Evolutionary conservation across 2,113 vertebrate genomes (phyloP).

Genomic region (Mus spicilegus): DNA sequence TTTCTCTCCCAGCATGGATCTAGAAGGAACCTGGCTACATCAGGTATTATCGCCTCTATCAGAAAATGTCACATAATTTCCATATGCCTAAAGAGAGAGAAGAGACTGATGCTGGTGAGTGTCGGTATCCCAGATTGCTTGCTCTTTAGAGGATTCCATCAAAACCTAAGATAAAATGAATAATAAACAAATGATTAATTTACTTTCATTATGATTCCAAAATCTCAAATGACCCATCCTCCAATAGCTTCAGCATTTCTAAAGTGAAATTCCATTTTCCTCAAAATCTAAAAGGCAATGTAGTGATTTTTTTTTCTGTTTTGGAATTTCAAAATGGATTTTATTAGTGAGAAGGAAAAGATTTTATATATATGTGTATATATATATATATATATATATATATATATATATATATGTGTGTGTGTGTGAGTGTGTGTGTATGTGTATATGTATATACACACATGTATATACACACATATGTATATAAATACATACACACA

Average conservation of each 20-base stretch:
- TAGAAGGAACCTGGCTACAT: conserved; percentile 58
- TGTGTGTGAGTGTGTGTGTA: too few species aligned
- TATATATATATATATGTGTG: too few species aligned
- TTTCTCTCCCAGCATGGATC: conserved; percentile 64
- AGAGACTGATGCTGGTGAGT: conserved; percentile 16
- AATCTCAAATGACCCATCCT: conserved; percentile 31
- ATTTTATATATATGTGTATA: too few species aligned
- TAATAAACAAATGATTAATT: conserved; percentile 67
- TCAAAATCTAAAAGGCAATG: conserved; percentile 66
- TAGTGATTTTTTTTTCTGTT: conserved; percentile 61
- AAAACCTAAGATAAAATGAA: conserved; percentile 67
- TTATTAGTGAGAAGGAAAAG: conserved; percentile 29
- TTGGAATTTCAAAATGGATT: conserved; percentile 66
- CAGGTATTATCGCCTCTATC: conserved; percentile 68
- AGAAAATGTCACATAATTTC: conserved; percentile 71
- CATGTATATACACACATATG: too few species aligned
- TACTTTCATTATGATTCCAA: conserved; percentile 55
- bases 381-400: too few species aligned
- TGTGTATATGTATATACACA: too few species aligned
- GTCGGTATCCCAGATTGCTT: conserved; percentile 37
- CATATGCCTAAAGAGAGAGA: conserved; percentile 52
- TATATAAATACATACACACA: background rate
- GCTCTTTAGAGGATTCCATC: conserved; percentile 61
- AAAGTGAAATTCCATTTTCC: conserved; percentile 66
- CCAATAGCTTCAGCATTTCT: conserved; percentile 26